Evolutionary conservation across 2,797 vertebrate genomes (phyloP).

Genomic region (Gadopsis bispinosus): DNA sequence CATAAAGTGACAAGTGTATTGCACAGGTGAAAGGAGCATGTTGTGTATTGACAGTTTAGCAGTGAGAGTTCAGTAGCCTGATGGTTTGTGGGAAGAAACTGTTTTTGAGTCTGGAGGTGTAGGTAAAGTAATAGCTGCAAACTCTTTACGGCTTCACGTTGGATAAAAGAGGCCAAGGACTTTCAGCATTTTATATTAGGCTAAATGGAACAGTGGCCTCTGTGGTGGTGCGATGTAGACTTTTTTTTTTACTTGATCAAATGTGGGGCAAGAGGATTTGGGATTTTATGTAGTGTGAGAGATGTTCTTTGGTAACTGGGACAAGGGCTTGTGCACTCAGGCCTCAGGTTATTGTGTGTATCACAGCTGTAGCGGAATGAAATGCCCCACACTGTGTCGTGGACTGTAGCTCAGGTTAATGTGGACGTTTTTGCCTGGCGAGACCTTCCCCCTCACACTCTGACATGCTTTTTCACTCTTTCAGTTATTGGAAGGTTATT

Average conservation of each 20-base stretch:
- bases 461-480: not conserved
- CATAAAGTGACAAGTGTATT: no score
- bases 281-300: conserved; percentile 58
- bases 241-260: conserved; percentile 65
- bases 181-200: conserved; percentile 59
- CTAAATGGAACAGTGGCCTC: conserved; percentile 71
- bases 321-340: conserved; percentile 59
- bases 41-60: no score
- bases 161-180: conserved; percentile 75
- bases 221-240: conserved; percentile 52
- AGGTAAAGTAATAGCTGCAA: conserved; percentile 52
- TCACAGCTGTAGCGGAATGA: conserved; percentile 25
- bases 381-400: not conserved
- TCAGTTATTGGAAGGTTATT: not conserved
- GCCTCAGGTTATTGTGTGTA: conserved; percentile 25
- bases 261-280: conserved; percentile 72
- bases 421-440: not conserved
- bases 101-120: no score
- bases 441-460: not conserved
- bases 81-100: no score
- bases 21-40: no score
- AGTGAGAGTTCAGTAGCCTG: no score
- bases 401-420: conserved; percentile 12
- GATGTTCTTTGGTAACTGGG: conserved; percentile 73
- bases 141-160: conserved; percentile 51